These are phyloP conservation scores for Hedya salicella DNA, from an alignment of 2,888 invertebrate genomes.

Conservation along the genomic window DNA sequence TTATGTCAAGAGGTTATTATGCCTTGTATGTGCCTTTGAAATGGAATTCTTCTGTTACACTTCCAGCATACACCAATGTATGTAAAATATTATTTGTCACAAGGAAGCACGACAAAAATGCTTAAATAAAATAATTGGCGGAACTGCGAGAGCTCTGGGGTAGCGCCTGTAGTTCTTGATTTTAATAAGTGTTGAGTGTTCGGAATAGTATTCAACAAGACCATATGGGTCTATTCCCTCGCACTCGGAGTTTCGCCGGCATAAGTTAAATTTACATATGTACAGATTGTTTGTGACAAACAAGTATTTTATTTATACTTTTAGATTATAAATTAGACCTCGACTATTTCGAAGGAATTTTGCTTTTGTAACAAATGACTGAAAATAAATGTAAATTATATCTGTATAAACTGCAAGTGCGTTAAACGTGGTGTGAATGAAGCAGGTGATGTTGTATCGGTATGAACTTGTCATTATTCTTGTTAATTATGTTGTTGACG, in stretches of 20 bases:
- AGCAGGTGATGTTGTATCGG: slow-evolving; percentile 54
- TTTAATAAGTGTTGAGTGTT: background rate
- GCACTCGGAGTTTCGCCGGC: slow-evolving; percentile 8
- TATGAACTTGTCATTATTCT: slow-evolving; percentile 52
- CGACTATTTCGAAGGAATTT: slow-evolving; percentile 35
- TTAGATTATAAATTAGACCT: slow-evolving; percentile 46
- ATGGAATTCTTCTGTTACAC: slow-evolving; percentile 50
- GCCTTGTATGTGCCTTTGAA: slow-evolving; percentile 73
- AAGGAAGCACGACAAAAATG: slow-evolving; percentile 43
- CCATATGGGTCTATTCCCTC: slow-evolving; percentile 10
- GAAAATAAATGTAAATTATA: slow-evolving; percentile 72
- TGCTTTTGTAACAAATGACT: slow-evolving; percentile 66
- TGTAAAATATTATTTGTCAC: slow-evolving; percentile 65
- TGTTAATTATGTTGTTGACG: slow-evolving; percentile 46
- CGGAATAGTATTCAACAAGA: slow-evolving; percentile 24
- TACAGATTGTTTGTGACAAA: slow-evolving; percentile 59
- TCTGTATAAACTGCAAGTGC: slow-evolving; percentile 70
- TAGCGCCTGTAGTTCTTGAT: background rate
- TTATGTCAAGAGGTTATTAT: slow-evolving; percentile 48
- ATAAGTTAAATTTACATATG: slow-evolving; percentile 22
- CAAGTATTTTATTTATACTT: slow-evolving; percentile 55
- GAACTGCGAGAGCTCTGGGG: background rate
- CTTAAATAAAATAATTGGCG: slow-evolving; percentile 25
- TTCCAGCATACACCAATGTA: slow-evolving; percentile 50
- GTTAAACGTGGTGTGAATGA: slow-evolving; percentile 66